Conservation (phyloP, 2,888 invertebrate genomes). For the Habrosyne pyritoides region DNA sequence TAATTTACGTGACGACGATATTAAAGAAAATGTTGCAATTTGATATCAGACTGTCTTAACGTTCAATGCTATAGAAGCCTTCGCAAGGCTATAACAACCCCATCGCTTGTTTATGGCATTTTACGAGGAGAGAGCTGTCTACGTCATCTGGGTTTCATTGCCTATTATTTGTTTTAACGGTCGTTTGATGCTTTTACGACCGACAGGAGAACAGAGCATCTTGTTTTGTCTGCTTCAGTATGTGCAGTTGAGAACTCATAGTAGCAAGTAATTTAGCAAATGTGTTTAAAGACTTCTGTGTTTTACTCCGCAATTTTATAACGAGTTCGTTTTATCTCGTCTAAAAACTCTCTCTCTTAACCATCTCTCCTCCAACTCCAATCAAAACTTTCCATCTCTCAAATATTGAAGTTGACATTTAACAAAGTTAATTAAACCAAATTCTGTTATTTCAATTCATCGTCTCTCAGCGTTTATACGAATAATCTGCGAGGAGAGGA, state of each 20-base stretch:
- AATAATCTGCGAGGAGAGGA: neutral
- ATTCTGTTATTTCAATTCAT: neutral
- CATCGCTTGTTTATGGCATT: slow-evolving; percentile 3
- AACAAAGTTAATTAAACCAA: neutral
- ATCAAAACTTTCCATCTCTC: neutral
- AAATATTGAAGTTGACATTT: neutral
- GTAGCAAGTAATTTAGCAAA: neutral
- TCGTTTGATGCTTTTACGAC: neutral
- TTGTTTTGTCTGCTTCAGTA: neutral
- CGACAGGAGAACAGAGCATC: neutral
- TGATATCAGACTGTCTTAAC: neutral
- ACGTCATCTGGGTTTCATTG: slow-evolving; percentile 9
- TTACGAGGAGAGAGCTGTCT: neutral
- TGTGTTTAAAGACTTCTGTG: neutral
- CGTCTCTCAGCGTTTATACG: neutral
- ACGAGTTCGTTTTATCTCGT: neutral
- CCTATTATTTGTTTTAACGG: slow-evolving; percentile 5
- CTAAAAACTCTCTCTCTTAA: neutral
- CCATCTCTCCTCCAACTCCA: neutral
- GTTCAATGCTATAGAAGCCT: neutral
- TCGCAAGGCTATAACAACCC: neutral
- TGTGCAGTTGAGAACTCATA: neutral
- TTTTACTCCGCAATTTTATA: neutral
- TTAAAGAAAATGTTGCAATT: neutral
- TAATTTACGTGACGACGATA: too few relatives aligned